Evolutionary conservation across 2,888 invertebrate genomes (phyloP), one percentile per base, ranked within the genome.

Genomic region (Parascotia fuliginaria): DNA sequence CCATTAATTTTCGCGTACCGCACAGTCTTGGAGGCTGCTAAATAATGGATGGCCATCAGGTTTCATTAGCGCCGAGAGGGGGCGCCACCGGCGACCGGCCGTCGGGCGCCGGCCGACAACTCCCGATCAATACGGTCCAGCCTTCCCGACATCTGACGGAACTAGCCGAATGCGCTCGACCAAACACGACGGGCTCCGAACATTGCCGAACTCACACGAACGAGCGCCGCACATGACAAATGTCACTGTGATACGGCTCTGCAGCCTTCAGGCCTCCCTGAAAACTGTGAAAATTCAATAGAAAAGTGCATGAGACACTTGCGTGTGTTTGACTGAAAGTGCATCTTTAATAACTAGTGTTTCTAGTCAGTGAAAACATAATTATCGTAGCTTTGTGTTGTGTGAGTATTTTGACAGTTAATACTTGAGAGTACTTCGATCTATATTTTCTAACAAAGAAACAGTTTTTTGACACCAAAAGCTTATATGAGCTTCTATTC

Each of bases 11-110:
- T 87, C 76, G 82, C 84, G 81, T 74, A 81, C 81, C 79, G 74
- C 79, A 76, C 79, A 70, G 80, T 83, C 83, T 85, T 78, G 76
- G 85, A 82, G 79, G 84, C 83, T 85, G 86, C 84, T 89, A 86
- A 89, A 90, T 91, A 89, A 91, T 90, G 88, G 86, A 89, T 86
- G 78, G 77, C 84, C 81, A 89, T 89, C 87, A 86, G 85, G 72
- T 87, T 80, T 89, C 85, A 87, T 89, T 89, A 89, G 78, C 77
- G 75, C 77, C 80, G 73, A 73, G 73, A 75, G 87, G 84, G 87
- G 89, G 87, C 87, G 87, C 88, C 82, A 83, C 82, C 67, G 91
- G 85, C 87, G 89, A 65, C 88, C 83, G 89, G 81, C 86, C 71
- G 81, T 77, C 83, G 82, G 89, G 87, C 86, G 89, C 87, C 89